A percentile compares a stretch with the other conserved stretches of the same genome.
These are phyloP conservation scores for Trachelus iudaicus DNA, from an alignment of 2,888 invertebrate species.

Conservation along the genomic window DNA sequence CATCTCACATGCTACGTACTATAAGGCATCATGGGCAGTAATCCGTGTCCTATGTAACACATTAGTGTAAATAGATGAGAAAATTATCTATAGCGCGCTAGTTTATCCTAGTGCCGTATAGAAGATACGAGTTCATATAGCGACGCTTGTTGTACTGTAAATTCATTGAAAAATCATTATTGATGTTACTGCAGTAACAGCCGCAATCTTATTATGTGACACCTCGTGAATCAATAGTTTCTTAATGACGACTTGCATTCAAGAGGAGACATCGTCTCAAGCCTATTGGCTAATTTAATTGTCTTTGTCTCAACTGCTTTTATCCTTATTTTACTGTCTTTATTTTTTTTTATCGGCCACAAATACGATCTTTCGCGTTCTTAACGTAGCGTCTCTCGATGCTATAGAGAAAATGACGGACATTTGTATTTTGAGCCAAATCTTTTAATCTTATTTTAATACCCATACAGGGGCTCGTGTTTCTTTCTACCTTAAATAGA, in stretches of 20 bases:
- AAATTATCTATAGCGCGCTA: conserved; percentile 25
- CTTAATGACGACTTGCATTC: background rate
- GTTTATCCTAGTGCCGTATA: conserved; percentile 22
- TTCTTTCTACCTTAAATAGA: background rate
- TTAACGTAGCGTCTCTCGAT: background rate
- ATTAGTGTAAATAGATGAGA: conserved; percentile 38
- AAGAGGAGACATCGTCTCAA: background rate
- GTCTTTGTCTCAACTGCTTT: background rate
- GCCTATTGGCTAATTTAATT: background rate
- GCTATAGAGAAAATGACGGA: background rate
- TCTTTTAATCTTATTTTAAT: background rate
- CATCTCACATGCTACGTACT: background rate
- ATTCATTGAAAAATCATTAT: background rate
- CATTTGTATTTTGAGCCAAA: background rate
- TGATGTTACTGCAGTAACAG: background rate
- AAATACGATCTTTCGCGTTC: background rate
- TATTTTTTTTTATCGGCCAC: background rate
- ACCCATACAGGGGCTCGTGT: background rate
- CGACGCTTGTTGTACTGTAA: background rate
- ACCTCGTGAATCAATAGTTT: background rate
- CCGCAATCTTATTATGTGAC: background rate
- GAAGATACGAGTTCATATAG: background rate
- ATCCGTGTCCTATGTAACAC: conserved; percentile 19
- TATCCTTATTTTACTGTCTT: background rate
- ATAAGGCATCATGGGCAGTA: background rate